phyloP scores from a whole-genome alignment of 2,888 invertebrate genomes.

The Reticulitermes lucifugus region DNA sequence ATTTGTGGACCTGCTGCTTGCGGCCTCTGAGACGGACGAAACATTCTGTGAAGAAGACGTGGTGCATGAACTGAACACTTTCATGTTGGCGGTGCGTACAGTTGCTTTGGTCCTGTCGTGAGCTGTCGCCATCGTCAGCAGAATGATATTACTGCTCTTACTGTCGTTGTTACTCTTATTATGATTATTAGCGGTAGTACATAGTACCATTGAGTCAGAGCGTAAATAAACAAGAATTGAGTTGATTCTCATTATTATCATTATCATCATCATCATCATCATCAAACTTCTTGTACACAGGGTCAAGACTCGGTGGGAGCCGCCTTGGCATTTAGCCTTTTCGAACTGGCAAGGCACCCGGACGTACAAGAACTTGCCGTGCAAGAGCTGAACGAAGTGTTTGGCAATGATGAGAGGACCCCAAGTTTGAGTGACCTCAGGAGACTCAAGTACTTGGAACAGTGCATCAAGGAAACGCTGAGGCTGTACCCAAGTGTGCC shows the following conservation, averaged over 20 bases:
- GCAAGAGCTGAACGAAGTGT: slow-evolving; percentile 58
- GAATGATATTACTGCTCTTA: too few species aligned
- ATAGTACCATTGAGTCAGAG: too few species aligned
- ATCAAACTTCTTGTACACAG: slow-evolving; percentile 55
- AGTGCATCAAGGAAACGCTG: slow-evolving; percentile 61
- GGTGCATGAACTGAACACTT: slow-evolving; percentile 71
- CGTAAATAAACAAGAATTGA: too few species aligned
- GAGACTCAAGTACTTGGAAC: slow-evolving; percentile 59
- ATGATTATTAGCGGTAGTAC: too few species aligned
- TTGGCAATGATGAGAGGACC: slow-evolving; percentile 53
- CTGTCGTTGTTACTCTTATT: too few species aligned
- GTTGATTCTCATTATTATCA: too few species aligned
- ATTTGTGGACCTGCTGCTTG: slow-evolving; percentile 41
- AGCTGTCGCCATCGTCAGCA: too few species aligned
- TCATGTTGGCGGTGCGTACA: slow-evolving; percentile 69
- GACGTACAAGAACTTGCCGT: slow-evolving; percentile 63
- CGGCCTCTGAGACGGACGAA: slow-evolving; percentile 55
- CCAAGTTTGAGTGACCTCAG: slow-evolving; percentile 58
- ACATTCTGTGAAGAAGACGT: slow-evolving; percentile 70
- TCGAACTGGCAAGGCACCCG: slow-evolving; percentile 67
- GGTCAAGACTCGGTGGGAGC: slow-evolving; percentile 74
- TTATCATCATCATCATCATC: too few species aligned
- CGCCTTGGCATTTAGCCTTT: slow-evolving; percentile 69
- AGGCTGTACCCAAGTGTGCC: slow-evolving; percentile 61
- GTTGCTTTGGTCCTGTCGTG: too few species aligned